A percentile compares a stretch with the other conserved stretches of the same genome.
Evolutionary conservation across 2,797 vertebrate genomes (phyloP).

Genomic region (Alca torda): DNA sequence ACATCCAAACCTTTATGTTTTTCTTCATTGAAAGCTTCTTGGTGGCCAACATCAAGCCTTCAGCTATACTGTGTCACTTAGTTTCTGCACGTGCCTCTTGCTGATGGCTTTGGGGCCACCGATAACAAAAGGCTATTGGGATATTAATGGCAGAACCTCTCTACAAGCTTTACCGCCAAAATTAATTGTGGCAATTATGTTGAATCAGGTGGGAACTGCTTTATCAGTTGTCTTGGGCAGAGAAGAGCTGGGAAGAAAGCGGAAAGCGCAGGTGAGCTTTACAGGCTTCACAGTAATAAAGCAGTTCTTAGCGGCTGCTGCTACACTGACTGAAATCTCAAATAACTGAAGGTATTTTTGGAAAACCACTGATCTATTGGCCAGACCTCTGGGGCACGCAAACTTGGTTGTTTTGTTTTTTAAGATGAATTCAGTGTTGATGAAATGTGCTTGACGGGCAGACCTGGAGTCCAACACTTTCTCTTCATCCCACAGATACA

Average conservation of each 20-base stretch:
- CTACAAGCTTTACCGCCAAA: constrained; percentile 6
- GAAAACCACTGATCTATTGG: background rate
- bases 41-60: background rate
- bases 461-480: background rate
- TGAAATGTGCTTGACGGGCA: background rate
- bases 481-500: background rate
- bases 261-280: background rate
- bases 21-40: background rate
- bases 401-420: background rate
- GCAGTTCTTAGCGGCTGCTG: background rate
- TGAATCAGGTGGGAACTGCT: constrained; percentile 6
- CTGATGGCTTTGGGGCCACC: background rate
- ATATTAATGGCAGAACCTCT: constrained; percentile 3
- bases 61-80: background rate
- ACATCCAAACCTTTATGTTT: background rate
- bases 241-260: constrained; percentile 29
- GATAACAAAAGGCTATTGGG: background rate
- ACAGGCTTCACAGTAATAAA: background rate
- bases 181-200: constrained; percentile 11
- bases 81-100: background rate
- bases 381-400: background rate
- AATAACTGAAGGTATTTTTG: background rate
- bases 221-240: background rate
- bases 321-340: constrained; percentile 1
- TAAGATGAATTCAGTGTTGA: background rate